phyloP scores from a whole-genome alignment of 2,113 vertebrate genomes.

The Neopipo cinnamomea region DNA sequence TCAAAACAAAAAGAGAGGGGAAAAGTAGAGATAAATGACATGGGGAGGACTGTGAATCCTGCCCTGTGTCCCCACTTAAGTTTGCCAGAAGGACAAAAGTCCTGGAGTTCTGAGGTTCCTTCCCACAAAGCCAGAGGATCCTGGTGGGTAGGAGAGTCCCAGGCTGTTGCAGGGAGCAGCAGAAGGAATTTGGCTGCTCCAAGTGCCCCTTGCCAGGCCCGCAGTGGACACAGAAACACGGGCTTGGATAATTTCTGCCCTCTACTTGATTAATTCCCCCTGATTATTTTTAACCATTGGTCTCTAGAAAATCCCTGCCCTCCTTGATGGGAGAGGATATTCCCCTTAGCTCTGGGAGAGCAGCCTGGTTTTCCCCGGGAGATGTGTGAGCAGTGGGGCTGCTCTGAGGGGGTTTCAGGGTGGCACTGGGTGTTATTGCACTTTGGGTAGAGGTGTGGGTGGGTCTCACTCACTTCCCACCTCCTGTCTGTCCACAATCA shows the following conservation, averaged over 20 bases:
- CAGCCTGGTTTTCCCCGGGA: background rate
- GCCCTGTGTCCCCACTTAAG: background rate
- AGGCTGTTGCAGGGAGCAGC: background rate
- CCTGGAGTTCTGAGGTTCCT: background rate
- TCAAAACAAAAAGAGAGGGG: background rate
- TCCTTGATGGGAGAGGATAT: background rate
- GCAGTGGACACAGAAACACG: fast-evolving
- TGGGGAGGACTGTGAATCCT: background rate
- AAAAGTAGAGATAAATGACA: background rate
- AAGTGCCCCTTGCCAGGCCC: too few relatives aligned
- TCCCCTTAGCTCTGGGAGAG: background rate
- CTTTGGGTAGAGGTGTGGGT: fast-evolving
- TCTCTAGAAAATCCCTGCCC: background rate
- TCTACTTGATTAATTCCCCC: background rate
- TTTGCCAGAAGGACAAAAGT: background rate
- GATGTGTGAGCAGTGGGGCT: background rate
- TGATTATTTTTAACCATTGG: background rate
- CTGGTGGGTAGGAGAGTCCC: fast-evolving
- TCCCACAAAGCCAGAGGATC: background rate
- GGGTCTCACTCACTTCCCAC: background rate
- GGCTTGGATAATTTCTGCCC: background rate
- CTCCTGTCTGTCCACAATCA: fast-evolving
- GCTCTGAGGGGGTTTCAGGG: background rate
- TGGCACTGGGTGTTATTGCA: fast-evolving
- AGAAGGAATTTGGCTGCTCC: background rate